phyloP scores from a whole-genome alignment of 2,113 vertebrate species.

The Mus spicilegus region DNA sequence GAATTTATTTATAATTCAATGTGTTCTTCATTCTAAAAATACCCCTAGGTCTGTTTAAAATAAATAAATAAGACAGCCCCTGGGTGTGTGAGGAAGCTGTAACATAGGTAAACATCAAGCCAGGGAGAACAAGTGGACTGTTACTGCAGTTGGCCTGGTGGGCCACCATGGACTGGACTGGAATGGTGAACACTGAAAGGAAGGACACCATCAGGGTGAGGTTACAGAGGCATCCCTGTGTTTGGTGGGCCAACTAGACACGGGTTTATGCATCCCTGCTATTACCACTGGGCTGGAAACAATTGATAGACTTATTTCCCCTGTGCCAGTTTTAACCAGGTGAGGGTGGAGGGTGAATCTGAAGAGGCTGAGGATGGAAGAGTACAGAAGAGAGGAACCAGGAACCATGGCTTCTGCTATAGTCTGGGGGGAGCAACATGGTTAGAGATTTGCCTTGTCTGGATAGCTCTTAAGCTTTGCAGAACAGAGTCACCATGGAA shows the following conservation, averaged over 20 bases:
- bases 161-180: not conserved
- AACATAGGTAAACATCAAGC: not conserved
- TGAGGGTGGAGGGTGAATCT: not conserved
- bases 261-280: not conserved
- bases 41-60: not conserved
- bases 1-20: not conserved
- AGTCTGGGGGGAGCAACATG: not conserved
- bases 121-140: not conserved
- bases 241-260: not conserved
- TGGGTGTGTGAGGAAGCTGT: not conserved
- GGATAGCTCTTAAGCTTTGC: not conserved
- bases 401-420: not conserved
- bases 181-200: not conserved
- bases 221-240: not conserved
- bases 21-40: not conserved
- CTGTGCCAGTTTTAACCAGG: not conserved
- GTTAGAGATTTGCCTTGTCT: not conserved
- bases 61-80: not conserved
- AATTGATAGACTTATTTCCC: not conserved
- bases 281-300: not conserved
- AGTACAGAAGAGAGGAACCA: not conserved
- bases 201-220: not conserved
- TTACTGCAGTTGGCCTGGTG: accelerated
- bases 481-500: not conserved
- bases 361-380: not conserved